Base-by-base conservation (phyloP, 2,888 invertebrate species). In the Uropetala carovei region DNA sequence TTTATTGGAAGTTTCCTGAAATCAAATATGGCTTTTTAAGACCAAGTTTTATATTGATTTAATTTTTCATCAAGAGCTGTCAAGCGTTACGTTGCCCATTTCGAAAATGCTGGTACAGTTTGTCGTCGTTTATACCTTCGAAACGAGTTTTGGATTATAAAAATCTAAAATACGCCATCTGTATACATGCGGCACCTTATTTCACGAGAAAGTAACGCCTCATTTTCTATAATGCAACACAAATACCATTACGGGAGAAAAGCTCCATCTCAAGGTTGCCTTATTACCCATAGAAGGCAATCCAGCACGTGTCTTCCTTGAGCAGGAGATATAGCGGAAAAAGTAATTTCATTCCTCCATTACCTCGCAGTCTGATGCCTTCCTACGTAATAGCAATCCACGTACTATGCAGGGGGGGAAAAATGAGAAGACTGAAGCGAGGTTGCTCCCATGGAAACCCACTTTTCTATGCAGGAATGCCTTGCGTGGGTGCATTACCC, bases 311-410 rank as follows among this genome's bases (percentile, higher is more conserved):
- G 89, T 89, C 89, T 89, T 68, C 68, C 64, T 64, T 89, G 89
- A 89, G 89, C 89, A 89, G 89, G 89, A 89, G 89, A 89, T 89
- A 89, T 89, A 68, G 89, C 64, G 43, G 89, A 89, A 89, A 89
- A 89, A 64, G 89, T 89, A 68, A 89, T 89, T 89, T 68, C 89
- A 60, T 43, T 86, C 27, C n/a, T 30, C 89, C 89, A 89, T 89
- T 89, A 89, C 64, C 68, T 68, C 43, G 43, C 43, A 18, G 83
- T 56, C 68, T 8, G 58, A 27, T 57, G 43, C 89, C 60, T 89
- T 60, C 64, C 43, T 89, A 60, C 86, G 86, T 86, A 86, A 86
- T 86, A 30, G 86, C 86, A 86, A 86, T 86, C 43, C 86, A 1
- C 86, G 27, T 43, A 43, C 64, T 89, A 43, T 89, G 43, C 14